phyloP scores from a whole-genome alignment of 1,140 invertebrate genomes.

The Metopolophium dirhodum region DNA sequence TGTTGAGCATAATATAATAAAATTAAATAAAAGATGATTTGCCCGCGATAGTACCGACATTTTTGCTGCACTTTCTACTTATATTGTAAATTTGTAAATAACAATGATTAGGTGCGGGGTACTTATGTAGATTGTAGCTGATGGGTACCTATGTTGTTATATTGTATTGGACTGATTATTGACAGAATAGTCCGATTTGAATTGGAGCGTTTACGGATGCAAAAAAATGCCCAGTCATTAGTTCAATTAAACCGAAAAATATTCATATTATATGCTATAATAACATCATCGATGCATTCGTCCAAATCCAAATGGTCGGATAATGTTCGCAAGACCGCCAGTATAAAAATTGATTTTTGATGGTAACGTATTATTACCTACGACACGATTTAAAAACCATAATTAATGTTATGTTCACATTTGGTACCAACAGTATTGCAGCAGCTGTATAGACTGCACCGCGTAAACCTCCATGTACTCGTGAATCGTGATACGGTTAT shows the following conservation, averaged over 20 bases:
- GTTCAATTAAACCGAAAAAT: neutral
- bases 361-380: neutral
- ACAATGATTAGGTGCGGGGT: neutral
- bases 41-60: neutral
- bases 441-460: neutral
- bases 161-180: neutral
- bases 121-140: neutral
- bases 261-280: neutral
- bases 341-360: neutral
- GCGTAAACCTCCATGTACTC: neutral
- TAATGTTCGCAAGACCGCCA: neutral
- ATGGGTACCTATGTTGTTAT: neutral
- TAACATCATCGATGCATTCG: neutral
- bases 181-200: neutral
- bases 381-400: neutral
- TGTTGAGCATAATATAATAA: neutral
- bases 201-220: neutral
- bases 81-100: constrained; percentile 10
- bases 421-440: neutral
- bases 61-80: neutral
- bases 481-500: neutral
- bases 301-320: neutral
- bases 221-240: neutral
- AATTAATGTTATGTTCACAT: neutral
- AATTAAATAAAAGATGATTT: neutral